Evolutionary conservation across 2,113 vertebrate genomes (phyloP).

Genomic region (Brienomyrus brachyistius): DNA sequence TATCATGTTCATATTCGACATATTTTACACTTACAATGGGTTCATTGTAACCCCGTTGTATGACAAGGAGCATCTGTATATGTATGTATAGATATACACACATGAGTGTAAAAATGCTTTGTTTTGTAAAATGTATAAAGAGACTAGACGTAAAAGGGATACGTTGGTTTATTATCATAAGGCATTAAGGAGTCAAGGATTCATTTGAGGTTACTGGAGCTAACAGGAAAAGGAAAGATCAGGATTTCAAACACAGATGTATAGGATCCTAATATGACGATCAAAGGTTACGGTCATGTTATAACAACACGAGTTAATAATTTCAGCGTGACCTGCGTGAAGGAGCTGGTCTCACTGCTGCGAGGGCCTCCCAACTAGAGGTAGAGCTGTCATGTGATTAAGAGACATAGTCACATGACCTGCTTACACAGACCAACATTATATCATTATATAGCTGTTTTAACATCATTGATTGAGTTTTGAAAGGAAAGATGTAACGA

Average conservation of each 20-base stretch:
- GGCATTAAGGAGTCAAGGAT: background rate
- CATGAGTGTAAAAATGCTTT: background rate
- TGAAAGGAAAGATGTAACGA: background rate
- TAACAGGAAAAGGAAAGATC: background rate
- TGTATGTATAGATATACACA: background rate
- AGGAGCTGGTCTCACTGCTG: conserved; percentile 52
- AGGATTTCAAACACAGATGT: background rate
- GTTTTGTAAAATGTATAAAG: background rate
- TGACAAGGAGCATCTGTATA: background rate
- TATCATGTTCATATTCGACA: background rate
- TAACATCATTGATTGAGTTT: background rate
- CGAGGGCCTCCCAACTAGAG: conserved; percentile 67
- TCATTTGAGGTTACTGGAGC: background rate
- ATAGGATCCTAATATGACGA: background rate
- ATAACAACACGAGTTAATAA: conserved; percentile 36
- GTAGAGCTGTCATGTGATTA: conserved; percentile 57
- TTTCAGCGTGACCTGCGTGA: conserved; percentile 51
- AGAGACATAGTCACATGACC: conserved; percentile 44
- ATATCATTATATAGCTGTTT: background rate
- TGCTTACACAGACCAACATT: background rate
- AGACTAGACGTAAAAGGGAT: background rate
- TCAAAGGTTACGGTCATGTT: background rate
- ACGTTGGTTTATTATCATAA: background rate
- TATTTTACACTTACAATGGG: background rate
- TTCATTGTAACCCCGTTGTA: background rate